Evolutionary conservation across 2,113 vertebrate genomes (phyloP).

Genomic region (Lagopus leucura): DNA sequence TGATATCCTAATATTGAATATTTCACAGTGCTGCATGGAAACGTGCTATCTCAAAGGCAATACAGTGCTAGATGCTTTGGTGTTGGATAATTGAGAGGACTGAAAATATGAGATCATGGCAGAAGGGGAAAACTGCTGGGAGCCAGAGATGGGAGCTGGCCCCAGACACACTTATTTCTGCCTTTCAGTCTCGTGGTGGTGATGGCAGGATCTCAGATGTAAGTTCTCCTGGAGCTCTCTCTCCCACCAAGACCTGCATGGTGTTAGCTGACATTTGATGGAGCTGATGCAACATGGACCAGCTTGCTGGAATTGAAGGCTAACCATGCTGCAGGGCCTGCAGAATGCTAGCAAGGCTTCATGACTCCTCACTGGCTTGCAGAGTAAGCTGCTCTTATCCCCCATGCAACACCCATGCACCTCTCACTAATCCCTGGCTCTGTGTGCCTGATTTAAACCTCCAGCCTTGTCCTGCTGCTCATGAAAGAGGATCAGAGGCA

Average conservation of each 20-base stretch:
- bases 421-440: not conserved
- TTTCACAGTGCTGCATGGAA: not conserved
- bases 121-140: not conserved
- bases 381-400: not conserved
- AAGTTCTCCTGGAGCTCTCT: not conserved
- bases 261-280: not conserved
- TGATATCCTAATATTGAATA: not conserved
- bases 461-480: not conserved
- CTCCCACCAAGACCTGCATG: not conserved
- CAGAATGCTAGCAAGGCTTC: not conserved
- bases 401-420: rapidly evolving
- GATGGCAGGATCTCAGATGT: not conserved
- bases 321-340: not conserved
- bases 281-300: not conserved
- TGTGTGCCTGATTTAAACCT: not conserved
- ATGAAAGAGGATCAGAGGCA: not conserved
- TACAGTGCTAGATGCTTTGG: not conserved
- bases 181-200: not conserved
- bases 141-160: not conserved
- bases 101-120: not conserved
- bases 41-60: not conserved
- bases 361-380: not conserved
- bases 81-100: not conserved
- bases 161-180: not conserved
- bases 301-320: rapidly evolving